These are phyloP conservation scores for Clupea harengus DNA, from an alignment of 2,113 vertebrate genomes.

Conservation along the genomic window DNA sequence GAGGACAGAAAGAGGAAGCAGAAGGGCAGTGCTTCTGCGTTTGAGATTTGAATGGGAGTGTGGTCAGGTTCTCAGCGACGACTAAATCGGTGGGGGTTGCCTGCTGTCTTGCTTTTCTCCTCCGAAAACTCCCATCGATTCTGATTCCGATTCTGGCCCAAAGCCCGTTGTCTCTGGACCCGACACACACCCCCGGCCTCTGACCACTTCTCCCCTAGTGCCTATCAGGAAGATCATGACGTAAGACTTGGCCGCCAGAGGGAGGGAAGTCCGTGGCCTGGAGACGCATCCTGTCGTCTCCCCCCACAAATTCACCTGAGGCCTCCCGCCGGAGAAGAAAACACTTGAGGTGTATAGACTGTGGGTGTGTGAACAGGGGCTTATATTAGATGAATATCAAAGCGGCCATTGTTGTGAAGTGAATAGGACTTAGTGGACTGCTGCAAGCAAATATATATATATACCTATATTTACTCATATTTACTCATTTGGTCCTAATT, in stretches of 20 bases:
- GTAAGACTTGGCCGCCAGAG: not conserved
- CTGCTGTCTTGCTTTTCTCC: conserved; percentile 22
- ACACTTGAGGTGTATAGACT: not conserved
- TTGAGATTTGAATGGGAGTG: not conserved
- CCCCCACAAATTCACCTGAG: not conserved
- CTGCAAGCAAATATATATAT: too few relatives aligned
- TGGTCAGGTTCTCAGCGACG: not conserved
- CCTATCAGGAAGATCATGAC: not conserved
- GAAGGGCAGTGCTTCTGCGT: not conserved
- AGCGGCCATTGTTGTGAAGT: too few relatives aligned
- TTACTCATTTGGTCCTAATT: too few relatives aligned
- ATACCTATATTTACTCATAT: too few relatives aligned
- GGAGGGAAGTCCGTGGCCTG: not conserved
- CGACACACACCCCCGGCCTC: conserved; percentile 18
- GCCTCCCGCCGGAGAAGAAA: conserved; percentile 18
- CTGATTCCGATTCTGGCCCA: too few relatives aligned
- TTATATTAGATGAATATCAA: not conserved
- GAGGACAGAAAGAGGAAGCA: conserved; percentile 13
- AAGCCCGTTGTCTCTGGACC: not conserved
- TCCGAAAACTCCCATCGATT: not conserved
- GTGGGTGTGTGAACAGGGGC: conserved; percentile 6
- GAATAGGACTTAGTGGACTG: too few relatives aligned
- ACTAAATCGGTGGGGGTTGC: not conserved
- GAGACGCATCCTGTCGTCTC: not conserved
- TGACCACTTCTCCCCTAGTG: not conserved